Conservation (phyloP, 2,888 invertebrate genomes). For the Volucella bombylans region DNA sequence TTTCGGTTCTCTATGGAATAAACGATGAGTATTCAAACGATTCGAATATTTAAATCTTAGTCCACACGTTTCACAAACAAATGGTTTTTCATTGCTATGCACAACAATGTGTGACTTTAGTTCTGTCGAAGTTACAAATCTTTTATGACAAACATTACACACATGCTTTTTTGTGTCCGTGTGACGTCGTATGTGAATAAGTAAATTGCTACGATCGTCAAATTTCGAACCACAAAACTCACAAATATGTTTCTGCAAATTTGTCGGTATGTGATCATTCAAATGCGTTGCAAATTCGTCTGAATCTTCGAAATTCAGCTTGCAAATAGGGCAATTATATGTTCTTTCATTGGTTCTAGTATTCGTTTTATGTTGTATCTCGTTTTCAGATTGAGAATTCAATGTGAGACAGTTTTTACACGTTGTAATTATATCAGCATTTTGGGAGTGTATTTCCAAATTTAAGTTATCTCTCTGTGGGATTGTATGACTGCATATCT, state of each 20-base stretch:
- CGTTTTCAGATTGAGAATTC: background rate
- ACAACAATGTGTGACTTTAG: conserved; percentile 14
- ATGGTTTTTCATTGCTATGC: conserved; percentile 17
- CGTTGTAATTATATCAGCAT: background rate
- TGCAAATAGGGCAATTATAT: conserved; percentile 26
- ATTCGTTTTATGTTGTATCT: background rate
- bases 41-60: conserved; percentile 18
- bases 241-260: conserved; percentile 3
- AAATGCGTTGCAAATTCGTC: conserved; percentile 19
- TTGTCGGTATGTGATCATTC: conserved; percentile 13
- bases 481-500: background rate
- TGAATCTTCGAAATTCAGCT: background rate
- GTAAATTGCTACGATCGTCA: conserved; percentile 16
- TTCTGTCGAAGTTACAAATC: conserved; percentile 42
- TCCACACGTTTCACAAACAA: conserved; percentile 39
- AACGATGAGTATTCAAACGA: conserved; percentile 22
- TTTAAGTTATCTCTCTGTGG: background rate
- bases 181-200: conserved; percentile 27
- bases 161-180: conserved; percentile 25
- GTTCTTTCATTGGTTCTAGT: background rate
- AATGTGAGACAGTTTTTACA: conserved; percentile 24
- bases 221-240: conserved; percentile 24
- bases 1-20: conserved; percentile 32
- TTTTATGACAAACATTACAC: conserved; percentile 10
- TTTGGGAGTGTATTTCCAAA: background rate